Evolutionary conservation across 2,113 vertebrate species (phyloP), one percentile per base, ranked within the genome.

Genomic region (Labeo catla): DNA sequence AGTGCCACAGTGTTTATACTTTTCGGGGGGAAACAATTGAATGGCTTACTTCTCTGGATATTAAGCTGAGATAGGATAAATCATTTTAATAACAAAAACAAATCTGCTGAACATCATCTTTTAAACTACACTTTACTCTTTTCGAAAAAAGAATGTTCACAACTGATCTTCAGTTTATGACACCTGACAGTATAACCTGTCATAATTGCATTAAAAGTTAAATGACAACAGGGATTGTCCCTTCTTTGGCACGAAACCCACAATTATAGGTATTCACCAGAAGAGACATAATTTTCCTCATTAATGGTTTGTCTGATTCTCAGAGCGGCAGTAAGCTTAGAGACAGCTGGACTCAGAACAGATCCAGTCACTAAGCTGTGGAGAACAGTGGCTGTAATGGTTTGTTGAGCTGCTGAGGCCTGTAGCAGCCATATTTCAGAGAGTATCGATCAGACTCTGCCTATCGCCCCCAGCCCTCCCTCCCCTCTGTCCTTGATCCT

Each of bases 401-500:
- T 94, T 96, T 96, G 96, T 95, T 96, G 95, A 95, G 95, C 96
- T 94, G 43, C 92, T 95, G 95, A 96, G 96, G 96, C 95, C 95
- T 66, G 81, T 95, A 96, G 96, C 84, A 96, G 95, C 95, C 96
- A 97, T 98, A 97, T 97, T 96, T 97, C 94, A 96, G 91, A 89
- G 92, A 93, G 94, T 97, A 98, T 98, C 95, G 97, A 98, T 97
- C 95, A 96, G 95, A 88, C 70, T 50, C 91, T 87, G 88, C 66
- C 92, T 92, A 93, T 92, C 94, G 96, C 96, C 96, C 94, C 92
- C 94, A 95, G 95, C 96, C 95, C 95, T 93, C 93, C 92, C 94
- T 93, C 94, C 95, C 94, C 94, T 92, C 95, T 73, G 96, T 96
- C 96, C 96, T 96, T 97, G 96, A 96, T 96, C 96, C 97, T 97